Percentiles rank a stretch among this genome's conserved stretches.
phyloP scores from a whole-genome alignment of 2,797 vertebrate genomes.

The Chloroceryle inda region DNA sequence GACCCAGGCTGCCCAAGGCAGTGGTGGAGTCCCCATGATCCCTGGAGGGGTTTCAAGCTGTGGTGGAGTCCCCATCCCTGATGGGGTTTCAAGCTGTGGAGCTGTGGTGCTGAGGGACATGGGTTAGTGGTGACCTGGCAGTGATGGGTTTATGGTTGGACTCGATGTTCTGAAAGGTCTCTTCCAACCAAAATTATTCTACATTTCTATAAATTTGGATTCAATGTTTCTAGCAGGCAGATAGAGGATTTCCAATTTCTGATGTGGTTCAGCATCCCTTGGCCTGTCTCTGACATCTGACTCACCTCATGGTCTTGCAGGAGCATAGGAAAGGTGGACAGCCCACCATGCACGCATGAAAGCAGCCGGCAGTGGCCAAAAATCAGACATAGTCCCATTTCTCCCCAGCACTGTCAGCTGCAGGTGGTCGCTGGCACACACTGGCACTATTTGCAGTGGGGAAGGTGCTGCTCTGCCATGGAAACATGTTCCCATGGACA shows the following conservation, averaged over 20 bases:
- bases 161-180: neutral
- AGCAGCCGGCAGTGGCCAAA: neutral
- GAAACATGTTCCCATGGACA: rapidly evolving
- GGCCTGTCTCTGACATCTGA: neutral
- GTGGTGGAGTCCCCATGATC: no score
- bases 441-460: rapidly evolving
- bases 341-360: neutral
- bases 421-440: rapidly evolving
- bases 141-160: neutral
- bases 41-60: no score
- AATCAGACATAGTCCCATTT: rapidly evolving
- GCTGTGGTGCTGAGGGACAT: no score
- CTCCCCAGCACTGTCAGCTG: neutral
- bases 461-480: neutral
- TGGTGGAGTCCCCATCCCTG: no score
- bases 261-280: neutral
- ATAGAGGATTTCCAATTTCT: neutral
- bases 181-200: neutral
- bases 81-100: no score
- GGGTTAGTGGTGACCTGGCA: neutral
- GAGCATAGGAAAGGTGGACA: neutral
- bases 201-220: neutral
- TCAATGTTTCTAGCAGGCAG: neutral
- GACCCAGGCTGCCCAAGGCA: no score
- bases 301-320: no score